phyloP scores from a whole-genome alignment of 2,797 vertebrate genomes.

The Sarcoramphus papa region DNA sequence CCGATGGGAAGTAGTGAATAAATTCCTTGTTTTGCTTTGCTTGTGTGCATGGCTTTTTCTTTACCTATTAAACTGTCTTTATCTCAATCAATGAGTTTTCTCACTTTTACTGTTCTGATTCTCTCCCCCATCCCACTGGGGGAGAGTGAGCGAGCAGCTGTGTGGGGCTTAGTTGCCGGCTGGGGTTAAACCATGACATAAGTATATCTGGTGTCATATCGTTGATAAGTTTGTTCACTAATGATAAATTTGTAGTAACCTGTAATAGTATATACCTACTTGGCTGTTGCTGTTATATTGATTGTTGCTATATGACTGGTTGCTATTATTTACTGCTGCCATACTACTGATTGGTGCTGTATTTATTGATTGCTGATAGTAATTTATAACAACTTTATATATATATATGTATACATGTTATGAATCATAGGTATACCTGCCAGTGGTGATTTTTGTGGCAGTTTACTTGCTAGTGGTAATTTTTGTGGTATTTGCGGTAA shows the following conservation, averaged over 20 bases:
- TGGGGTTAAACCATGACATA: no score
- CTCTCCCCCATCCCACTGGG: no score
- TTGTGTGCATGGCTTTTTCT: no score
- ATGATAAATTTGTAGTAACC: not conserved
- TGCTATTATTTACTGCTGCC: not conserved
- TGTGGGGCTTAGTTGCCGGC: no score
- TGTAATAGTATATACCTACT: not conserved
- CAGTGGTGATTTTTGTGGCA: not conserved
- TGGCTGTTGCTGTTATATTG: not conserved
- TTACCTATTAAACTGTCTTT: no score
- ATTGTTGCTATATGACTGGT: not conserved
- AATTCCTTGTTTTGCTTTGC: no score
- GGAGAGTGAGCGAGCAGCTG: no score
- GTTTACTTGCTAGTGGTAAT: not conserved
- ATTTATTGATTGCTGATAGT: not conserved
- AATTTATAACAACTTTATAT: not conserved
- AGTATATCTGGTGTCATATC: not conserved
- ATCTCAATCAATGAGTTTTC: no score
- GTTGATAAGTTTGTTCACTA: not conserved
- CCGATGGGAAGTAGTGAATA: no score
- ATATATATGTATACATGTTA: not conserved
- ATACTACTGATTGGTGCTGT: not conserved
- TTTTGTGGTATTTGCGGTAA: not conserved
- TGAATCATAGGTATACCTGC: not conserved
- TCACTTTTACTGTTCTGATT: no score